A percentile compares a stretch with the other conserved stretches of the same genome.
phyloP scores from a whole-genome alignment of 1,140 invertebrate genomes.

The Zaprionus inermis region DNA sequence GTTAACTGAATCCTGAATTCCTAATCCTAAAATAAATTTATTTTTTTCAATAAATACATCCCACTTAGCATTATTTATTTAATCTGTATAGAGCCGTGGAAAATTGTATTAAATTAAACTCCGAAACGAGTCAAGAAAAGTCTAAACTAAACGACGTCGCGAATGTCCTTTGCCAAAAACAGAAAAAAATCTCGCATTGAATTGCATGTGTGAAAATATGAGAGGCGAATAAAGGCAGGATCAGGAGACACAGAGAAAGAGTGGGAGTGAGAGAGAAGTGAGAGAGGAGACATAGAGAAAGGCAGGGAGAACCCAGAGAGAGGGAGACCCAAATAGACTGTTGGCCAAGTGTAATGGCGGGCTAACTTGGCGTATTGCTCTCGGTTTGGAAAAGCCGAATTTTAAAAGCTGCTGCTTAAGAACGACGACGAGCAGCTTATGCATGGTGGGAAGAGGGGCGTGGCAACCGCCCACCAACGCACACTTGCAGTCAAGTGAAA shows the following conservation, averaged over 20 bases:
- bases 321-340: too few species aligned
- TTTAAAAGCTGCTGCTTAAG: slow-evolving; percentile 57
- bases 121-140: slow-evolving; percentile 41
- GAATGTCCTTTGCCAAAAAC: slow-evolving; percentile 35
- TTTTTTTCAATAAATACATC: slow-evolving; percentile 3
- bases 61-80: slow-evolving; percentile 44
- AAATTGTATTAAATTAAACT: slow-evolving; percentile 46
- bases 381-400: slow-evolving; percentile 13
- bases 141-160: slow-evolving; percentile 55
- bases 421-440: slow-evolving; percentile 58
- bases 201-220: slow-evolving; percentile 75
- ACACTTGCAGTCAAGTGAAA: slow-evolving; percentile 33
- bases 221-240: slow-evolving; percentile 48
- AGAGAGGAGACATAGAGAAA: too few species aligned
- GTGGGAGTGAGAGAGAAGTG: too few species aligned
- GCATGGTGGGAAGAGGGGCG: slow-evolving; percentile 25
- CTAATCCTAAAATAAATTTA: too few species aligned
- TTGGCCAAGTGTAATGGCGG: too few species aligned
- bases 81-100: not conserved
- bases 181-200: slow-evolving; percentile 48
- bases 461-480: slow-evolving; percentile 30
- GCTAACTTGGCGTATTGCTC: not conserved
- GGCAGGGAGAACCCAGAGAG: too few species aligned
- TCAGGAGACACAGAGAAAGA: not conserved
- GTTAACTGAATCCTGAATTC: not conserved